phyloP scores from a whole-genome alignment of 2,888 invertebrate species.

The Agrypnus murinus region DNA sequence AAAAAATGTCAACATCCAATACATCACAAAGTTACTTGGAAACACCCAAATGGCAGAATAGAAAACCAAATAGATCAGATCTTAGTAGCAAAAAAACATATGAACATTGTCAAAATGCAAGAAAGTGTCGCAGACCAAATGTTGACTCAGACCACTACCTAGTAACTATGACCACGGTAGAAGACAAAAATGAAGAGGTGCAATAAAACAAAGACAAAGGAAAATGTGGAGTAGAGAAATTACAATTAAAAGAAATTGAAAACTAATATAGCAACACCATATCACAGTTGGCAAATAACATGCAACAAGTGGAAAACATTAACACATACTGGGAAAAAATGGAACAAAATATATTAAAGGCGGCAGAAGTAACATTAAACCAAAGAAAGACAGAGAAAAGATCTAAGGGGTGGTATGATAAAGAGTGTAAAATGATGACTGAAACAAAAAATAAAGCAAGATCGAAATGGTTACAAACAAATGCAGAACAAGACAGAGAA shows the following conservation, averaged over 20 bases:
- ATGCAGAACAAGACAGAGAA: constrained; percentile 14
- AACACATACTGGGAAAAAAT: too few species aligned
- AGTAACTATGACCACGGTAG: background rate
- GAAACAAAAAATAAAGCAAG: constrained; percentile 22
- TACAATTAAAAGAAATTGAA: too few species aligned
- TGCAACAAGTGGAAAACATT: too few species aligned
- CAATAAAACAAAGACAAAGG: constrained; percentile 8
- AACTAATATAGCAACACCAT: too few species aligned
- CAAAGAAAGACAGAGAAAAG: constrained; percentile 8
- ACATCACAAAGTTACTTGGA: constrained; percentile 4
- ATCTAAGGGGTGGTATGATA: background rate
- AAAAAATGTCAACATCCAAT: background rate
- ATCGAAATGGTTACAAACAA: constrained; percentile 21
- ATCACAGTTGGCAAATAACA: too few species aligned
- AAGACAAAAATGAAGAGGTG: too few species aligned
- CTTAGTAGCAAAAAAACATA: constrained; percentile 1
- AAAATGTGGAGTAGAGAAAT: too few species aligned
- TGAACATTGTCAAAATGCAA: constrained; percentile 1
- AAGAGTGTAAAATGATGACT: background rate
- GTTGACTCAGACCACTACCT: too few species aligned
- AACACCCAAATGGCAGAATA: background rate
- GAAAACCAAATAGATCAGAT: constrained; percentile 2
- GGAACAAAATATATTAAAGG: too few species aligned
- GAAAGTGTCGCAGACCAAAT: constrained; percentile 1
- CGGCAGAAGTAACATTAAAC: too few species aligned